Evolutionary conservation across 2,797 vertebrate genomes (phyloP).

Genomic region (Anguilla anguilla): DNA sequence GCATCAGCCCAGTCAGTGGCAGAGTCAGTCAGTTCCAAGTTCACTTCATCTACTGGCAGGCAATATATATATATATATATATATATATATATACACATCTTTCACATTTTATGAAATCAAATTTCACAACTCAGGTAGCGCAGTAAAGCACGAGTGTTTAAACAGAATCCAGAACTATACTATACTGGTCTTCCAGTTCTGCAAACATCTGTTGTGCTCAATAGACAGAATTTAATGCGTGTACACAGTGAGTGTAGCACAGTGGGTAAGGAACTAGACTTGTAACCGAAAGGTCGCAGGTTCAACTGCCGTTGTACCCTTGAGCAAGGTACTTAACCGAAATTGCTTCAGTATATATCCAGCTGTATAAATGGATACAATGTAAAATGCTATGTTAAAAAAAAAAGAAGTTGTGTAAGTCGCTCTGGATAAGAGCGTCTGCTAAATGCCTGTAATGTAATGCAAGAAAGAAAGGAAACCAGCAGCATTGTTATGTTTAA

Average conservation of each 20-base stretch:
- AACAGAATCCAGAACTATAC: background rate
- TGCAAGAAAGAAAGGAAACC: background rate
- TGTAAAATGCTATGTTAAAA: no score
- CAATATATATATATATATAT: background rate
- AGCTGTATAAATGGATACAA: no score
- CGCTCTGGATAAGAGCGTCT: no score
- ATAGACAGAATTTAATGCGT: background rate
- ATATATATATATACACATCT: background rate
- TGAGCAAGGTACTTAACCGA: no score
- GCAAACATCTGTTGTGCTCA: background rate
- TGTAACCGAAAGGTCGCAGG: no score
- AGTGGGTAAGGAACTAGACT: no score
- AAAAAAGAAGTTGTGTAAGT: no score
- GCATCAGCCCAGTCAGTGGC: background rate
- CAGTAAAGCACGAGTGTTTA: background rate
- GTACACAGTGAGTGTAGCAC: no score
- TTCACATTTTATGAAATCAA: background rate
- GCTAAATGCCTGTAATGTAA: no score
- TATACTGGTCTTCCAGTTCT: background rate
- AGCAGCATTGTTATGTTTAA: background rate
- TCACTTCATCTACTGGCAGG: background rate
- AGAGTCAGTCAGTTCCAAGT: background rate
- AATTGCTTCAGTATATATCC: no score
- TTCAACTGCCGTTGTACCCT: no score
- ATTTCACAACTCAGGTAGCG: background rate